Evolutionary conservation across 2,888 invertebrate species (phyloP), one percentile per base, ranked within the genome.

Genomic region (Tribolium freemani): DNA sequence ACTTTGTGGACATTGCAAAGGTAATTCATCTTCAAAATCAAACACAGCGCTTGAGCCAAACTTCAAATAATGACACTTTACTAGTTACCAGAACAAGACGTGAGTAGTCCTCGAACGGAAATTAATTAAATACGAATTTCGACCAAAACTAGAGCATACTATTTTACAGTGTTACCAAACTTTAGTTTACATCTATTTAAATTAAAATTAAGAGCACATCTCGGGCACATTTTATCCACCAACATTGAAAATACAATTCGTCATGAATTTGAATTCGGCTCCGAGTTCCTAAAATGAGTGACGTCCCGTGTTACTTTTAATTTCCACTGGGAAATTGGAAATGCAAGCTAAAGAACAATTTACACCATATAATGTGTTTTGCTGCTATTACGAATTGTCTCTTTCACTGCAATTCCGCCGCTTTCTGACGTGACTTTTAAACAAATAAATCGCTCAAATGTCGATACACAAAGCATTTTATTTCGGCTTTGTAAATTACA

Each of bases 311-410:
- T 73, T 73, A 74, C 74, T 75, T 76, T 74, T 76, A 76, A 76
- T 76, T 76, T 76, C 76, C 76, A 76, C 74, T 44, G 75, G 76
- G 76, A 76, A 76, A 76, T 76, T 72, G 73, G 69, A 75, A 76
- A 74, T 74, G 72, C 74, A 61, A 61, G 67, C 61, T 64, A 70
- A 73, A 71, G 73, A 66, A 72, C 72, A 71, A 72, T 75, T 73
- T 73, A 66, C 69, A 63, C 57, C 26, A 56, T 54, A 66, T 73
- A 75, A 74, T 74, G 64, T 60, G 68, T 74, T 70, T 72, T 72
- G 68, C 45, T 58, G 60, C 71, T 56, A 61, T 66, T 56, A 44
- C 38, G 60, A 72, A 73, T 70, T 73, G 54, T 58, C 53, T 50
- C n/a, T 44, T 38, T 54, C 11, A 45, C 6, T 20, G 53, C 48